phyloP scores from a whole-genome alignment of 2,888 invertebrate species.

The Anodontia alba region DNA sequence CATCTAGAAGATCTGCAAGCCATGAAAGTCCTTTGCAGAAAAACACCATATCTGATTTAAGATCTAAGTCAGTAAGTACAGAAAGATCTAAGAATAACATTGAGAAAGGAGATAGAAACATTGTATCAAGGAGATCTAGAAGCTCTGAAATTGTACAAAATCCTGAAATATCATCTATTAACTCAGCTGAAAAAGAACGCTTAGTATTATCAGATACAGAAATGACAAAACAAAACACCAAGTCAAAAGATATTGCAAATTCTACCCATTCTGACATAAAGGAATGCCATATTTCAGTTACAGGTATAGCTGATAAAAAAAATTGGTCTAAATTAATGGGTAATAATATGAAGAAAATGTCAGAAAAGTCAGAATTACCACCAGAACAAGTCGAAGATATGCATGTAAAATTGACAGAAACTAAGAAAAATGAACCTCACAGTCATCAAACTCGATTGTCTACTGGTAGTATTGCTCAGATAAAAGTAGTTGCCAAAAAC shows the following conservation, averaged over 20 bases:
- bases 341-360: too few species aligned
- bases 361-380: too few species aligned
- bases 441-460: constrained; percentile 50
- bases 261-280: background rate
- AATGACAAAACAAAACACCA: background rate
- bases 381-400: too few species aligned
- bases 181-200: background rate
- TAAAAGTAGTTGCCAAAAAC: background rate
- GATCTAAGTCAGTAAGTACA: background rate
- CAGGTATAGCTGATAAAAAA: too few species aligned
- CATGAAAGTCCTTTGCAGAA: background rate
- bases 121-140: background rate
- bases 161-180: background rate
- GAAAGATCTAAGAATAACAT: background rate
- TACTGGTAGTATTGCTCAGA: constrained; percentile 44
- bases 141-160: background rate
- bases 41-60: background rate
- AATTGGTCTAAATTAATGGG: too few species aligned
- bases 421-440: background rate
- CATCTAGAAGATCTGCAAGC: background rate
- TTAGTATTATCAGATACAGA: background rate
- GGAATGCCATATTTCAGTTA: background rate
- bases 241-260: background rate
- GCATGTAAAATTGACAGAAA: background rate
- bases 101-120: background rate